phyloP scores from a whole-genome alignment of 2,888 invertebrate species.

The Folsomia manolachei region DNA sequence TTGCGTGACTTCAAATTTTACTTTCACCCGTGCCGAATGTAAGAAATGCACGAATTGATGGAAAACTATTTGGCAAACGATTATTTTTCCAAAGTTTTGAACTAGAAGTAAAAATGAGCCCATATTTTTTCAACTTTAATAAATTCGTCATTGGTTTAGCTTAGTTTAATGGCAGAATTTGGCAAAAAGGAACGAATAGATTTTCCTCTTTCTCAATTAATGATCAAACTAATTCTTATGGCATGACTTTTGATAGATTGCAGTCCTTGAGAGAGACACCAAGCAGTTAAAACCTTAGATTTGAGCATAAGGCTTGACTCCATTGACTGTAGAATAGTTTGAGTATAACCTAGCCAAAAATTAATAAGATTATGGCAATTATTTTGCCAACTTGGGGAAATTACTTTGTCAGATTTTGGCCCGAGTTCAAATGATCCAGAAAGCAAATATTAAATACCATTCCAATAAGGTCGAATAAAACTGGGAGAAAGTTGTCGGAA shows the following conservation, averaged over 20 bases:
- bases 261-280: background rate
- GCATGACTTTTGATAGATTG: background rate
- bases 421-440: background rate
- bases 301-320: too few relatives aligned
- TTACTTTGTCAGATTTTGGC: constrained; percentile 4
- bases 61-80: background rate
- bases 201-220: background rate
- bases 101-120: background rate
- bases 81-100: background rate
- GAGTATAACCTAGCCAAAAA: background rate
- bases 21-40: background rate
- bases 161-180: too few relatives aligned
- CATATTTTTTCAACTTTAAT: background rate
- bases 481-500: too few relatives aligned
- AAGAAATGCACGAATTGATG: too few relatives aligned
- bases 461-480: too few relatives aligned
- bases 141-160: background rate
- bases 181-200: background rate
- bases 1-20: background rate
- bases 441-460: too few relatives aligned
- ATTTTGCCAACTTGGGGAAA: constrained; percentile 9
- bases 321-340: background rate
- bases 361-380: constrained; percentile 4
- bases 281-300: too few relatives aligned
- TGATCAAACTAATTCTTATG: background rate